Percentiles rank a stretch among this genome's conserved stretches.
Evolutionary conservation across 1,140 invertebrate species (phyloP).

Genomic region (Arctopsyche grandis): DNA sequence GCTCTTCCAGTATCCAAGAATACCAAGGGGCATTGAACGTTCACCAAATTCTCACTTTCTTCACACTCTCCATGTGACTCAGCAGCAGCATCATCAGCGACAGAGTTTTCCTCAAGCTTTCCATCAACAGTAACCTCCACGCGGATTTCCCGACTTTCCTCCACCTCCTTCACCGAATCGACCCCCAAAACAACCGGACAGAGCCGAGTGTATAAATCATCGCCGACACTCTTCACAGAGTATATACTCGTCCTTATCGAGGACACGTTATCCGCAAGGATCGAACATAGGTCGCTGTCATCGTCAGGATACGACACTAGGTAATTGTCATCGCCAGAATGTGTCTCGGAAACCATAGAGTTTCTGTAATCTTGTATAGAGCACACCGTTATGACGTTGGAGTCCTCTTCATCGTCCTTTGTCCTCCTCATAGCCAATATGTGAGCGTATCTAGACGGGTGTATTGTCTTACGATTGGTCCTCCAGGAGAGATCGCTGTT

Average conservation of each 20-base stretch:
- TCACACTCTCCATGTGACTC: too few relatives aligned
- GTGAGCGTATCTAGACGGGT: constrained; percentile 49
- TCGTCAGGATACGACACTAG: constrained; percentile 51
- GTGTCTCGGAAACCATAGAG: constrained; percentile 43
- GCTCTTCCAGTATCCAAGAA: constrained; percentile 47
- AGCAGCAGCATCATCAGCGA: too few relatives aligned
- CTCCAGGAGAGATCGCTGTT: constrained; percentile 33
- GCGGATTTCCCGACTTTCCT: constrained; percentile 35
- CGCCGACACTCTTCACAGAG: constrained; percentile 47
- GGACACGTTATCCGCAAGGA: not conserved
- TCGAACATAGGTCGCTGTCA: constrained; percentile 47
- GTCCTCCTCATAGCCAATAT: constrained; percentile 46
- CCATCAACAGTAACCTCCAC: not conserved
- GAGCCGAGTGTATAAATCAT: constrained; percentile 31
- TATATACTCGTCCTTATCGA: constrained; percentile 43
- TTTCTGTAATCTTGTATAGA: constrained; percentile 51
- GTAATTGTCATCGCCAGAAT: constrained; percentile 41
- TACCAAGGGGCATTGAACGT: constrained; percentile 39
- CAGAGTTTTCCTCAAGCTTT: not conserved
- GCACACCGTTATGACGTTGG: constrained; percentile 47
- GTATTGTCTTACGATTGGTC: constrained; percentile 43
- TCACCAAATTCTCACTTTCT: constrained; percentile 33
- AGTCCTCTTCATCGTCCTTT: constrained; percentile 45
- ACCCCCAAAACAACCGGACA: constrained; percentile 43
- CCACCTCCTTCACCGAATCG: constrained; percentile 38